Conservation (phyloP, 2,113 vertebrate species). For the Pseudonaja textilis region DNA sequence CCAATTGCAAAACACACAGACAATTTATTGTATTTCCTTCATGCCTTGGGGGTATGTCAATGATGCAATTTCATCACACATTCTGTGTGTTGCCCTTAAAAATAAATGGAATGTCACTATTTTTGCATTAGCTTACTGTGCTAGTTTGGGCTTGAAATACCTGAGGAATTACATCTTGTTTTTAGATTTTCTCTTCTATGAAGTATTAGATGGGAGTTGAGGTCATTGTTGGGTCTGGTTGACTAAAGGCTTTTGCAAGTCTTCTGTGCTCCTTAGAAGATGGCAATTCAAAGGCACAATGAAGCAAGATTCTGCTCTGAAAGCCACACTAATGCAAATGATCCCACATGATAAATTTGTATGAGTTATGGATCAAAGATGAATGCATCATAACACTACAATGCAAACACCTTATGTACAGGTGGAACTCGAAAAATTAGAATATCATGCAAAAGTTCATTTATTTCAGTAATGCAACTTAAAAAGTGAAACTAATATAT, state of each 20-base stretch:
- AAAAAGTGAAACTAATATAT: too few relatives aligned
- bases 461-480: too few relatives aligned
- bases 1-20: constrained; percentile 14
- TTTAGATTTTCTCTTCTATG: not conserved
- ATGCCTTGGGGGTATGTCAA: not conserved
- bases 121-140: not conserved
- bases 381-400: not conserved
- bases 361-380: not conserved
- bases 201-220: not conserved
- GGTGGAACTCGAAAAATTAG: too few relatives aligned
- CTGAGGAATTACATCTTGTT: not conserved
- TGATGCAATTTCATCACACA: constrained; percentile 2
- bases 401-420: not conserved
- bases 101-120: not conserved
- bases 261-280: not conserved
- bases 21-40: constrained; percentile 13
- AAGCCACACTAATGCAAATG: not conserved
- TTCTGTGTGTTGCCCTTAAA: not conserved
- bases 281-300: not conserved
- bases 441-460: too few relatives aligned
- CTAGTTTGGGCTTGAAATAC: not conserved
- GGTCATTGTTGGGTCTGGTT: not conserved
- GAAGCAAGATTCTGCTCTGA: not conserved
- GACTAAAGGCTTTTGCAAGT: not conserved
- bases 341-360: not conserved